Evolutionary conservation across 2,888 invertebrate species (phyloP).

Genomic region (Drosophila anomelani): DNA sequence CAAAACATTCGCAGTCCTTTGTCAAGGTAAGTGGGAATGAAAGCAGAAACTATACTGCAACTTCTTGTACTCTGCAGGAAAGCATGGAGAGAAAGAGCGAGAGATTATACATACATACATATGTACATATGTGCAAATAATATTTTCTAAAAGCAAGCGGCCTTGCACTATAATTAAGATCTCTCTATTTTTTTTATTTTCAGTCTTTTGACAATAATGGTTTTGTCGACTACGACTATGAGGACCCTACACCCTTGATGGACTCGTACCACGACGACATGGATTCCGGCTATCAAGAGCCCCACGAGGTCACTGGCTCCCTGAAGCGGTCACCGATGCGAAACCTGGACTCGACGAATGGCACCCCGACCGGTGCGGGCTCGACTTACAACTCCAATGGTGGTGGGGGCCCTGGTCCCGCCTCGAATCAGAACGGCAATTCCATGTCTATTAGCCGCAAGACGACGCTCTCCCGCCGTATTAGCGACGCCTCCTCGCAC

Average conservation of each 20-base stretch:
- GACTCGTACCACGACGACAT: slow-evolving; percentile 89
- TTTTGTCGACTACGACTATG: slow-evolving; percentile 92
- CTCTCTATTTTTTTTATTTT: slow-evolving; percentile 20
- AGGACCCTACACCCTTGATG: slow-evolving; percentile 91
- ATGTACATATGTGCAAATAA: neutral
- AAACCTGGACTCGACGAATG: slow-evolving; percentile 89
- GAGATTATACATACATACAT: neutral
- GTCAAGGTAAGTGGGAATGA: slow-evolving; percentile 75
- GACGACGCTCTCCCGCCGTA: slow-evolving; percentile 82
- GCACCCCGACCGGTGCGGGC: slow-evolving; percentile 85
- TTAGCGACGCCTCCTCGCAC: slow-evolving; percentile 83
- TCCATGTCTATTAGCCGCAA: slow-evolving; percentile 85
- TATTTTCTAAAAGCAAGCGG: too few relatives aligned
- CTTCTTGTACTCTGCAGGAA: neutral
- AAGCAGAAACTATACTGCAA: neutral
- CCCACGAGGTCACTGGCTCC: slow-evolving; percentile 84
- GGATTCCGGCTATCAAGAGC: slow-evolving; percentile 86
- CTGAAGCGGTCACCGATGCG: slow-evolving; percentile 85
- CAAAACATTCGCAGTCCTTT: slow-evolving; percentile 79
- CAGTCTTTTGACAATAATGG: slow-evolving; percentile 89
- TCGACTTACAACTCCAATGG: slow-evolving; percentile 88
- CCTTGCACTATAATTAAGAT: neutral
- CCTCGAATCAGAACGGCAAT: slow-evolving; percentile 76
- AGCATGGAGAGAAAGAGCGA: neutral
- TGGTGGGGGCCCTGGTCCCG: slow-evolving; percentile 46